Evolutionary conservation across 2,888 invertebrate species (phyloP), one percentile per base, ranked within the genome.

Genomic region (Hypena proboscidalis): DNA sequence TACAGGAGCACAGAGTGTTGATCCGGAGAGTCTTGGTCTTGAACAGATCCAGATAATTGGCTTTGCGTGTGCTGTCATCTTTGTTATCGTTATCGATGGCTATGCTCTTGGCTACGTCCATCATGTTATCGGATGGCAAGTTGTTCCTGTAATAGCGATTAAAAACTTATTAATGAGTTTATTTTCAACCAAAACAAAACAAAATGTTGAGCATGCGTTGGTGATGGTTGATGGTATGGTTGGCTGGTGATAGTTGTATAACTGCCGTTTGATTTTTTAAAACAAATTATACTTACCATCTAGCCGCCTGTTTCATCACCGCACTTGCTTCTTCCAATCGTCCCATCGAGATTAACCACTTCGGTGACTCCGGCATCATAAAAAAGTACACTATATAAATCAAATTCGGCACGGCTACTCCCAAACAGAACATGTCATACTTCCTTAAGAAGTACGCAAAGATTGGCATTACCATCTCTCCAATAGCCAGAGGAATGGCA

Each of bases 341-440:
- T 0, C 95, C 95, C n/a, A 93, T 91, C 0, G 94, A 93, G 26
- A 95, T 85, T 17, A 95, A 83, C 95, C 95, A 96, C 30, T 95
- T 92, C 0, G 96, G 95, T 0, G 95, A 95, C 77, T 96, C 96
- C 0, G 95, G 94, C 22, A 95, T 78, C 6, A 94, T 63, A 90
- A 94, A 94, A 62, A 93, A 92, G 53, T 94, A 94, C 0, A 89
- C 72, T 19, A 94, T 80, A 34, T 94, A 89, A 15, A 94, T 48
- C 3, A 91, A 52, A 10, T 88, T 89, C 0, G 92, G 92, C 7
- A 93, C 65, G 0, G 93, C 93, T 22, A 94, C 78, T 0, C 92
- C 91, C 27, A 94, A 77, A 64, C 94, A 93, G 35, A 92, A 92
- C 58, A 82, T 84, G 11, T 92, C 82, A 94, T 95, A 95, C 13